A percentile compares a stretch with the other conserved stretches of the same genome.
Conservation (phyloP, 2,797 vertebrate species). For the Dromococcyx pavoninus region DNA sequence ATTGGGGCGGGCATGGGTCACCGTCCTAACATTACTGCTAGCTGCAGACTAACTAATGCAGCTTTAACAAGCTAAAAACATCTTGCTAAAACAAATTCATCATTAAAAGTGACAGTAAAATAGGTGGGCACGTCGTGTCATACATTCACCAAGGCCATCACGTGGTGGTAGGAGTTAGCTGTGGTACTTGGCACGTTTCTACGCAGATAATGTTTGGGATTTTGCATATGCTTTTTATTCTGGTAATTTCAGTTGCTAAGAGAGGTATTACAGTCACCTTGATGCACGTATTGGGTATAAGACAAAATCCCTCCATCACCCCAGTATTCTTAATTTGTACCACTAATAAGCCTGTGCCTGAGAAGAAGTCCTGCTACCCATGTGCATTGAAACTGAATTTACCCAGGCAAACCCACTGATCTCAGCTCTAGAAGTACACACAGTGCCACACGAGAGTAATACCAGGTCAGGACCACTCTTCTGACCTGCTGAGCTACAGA, state of each 20-base stretch:
- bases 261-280: background rate
- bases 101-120: background rate
- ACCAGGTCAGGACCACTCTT: background rate
- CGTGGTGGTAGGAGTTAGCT: background rate
- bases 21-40: background rate
- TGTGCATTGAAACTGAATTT: background rate
- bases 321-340: background rate
- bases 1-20: background rate
- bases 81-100: background rate
- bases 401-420: background rate
- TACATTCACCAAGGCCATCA: fast-evolving
- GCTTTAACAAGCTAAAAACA: constrained; percentile 31
- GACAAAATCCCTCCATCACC: background rate
- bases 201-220: background rate
- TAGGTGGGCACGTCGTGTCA: background rate
- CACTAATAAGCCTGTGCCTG: background rate
- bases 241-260: background rate
- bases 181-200: background rate
- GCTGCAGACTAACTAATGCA: background rate
- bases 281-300: background rate
- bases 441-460: fast-evolving
- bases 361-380: background rate
- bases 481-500: background rate
- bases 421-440: background rate
- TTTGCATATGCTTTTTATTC: background rate